Evolutionary conservation across 2,113 vertebrate species (phyloP).

Genomic region (Crotophaga sulcirostris): DNA sequence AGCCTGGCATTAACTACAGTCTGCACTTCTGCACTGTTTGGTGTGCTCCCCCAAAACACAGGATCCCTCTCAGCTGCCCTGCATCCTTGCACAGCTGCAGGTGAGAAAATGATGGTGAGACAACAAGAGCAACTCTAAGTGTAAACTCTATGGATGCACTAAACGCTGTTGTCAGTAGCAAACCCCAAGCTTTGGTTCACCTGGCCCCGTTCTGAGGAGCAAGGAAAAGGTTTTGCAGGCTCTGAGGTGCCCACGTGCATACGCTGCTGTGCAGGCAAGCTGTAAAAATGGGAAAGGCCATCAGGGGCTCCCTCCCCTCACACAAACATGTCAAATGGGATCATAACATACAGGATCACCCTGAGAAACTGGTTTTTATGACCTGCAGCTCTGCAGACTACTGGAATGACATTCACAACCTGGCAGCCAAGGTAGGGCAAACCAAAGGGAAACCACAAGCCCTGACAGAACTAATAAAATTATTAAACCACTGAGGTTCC

Average conservation of each 20-base stretch:
- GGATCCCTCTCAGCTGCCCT: neutral
- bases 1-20: neutral
- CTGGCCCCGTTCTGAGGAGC: neutral
- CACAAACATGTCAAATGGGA: neutral
- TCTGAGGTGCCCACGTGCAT: neutral
- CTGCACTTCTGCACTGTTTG: neutral
- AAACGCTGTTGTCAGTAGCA: neutral
- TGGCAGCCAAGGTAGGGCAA: neutral
- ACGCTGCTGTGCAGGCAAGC: neutral
- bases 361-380: neutral
- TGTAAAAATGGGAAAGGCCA: neutral
- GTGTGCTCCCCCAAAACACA: neutral
- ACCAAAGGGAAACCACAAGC: neutral
- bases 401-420: neutral
- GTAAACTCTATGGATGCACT: neutral
- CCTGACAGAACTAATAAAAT: neutral
- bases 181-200: neutral
- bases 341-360: neutral
- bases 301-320: neutral
- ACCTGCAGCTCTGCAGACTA: neutral
- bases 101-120: neutral
- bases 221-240: neutral
- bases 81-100: neutral
- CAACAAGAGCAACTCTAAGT: neutral
- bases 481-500: neutral